These are phyloP conservation scores for Nephrotoma guestfalica DNA, from an alignment of 2,888 invertebrate genomes.

Conservation along the genomic window DNA sequence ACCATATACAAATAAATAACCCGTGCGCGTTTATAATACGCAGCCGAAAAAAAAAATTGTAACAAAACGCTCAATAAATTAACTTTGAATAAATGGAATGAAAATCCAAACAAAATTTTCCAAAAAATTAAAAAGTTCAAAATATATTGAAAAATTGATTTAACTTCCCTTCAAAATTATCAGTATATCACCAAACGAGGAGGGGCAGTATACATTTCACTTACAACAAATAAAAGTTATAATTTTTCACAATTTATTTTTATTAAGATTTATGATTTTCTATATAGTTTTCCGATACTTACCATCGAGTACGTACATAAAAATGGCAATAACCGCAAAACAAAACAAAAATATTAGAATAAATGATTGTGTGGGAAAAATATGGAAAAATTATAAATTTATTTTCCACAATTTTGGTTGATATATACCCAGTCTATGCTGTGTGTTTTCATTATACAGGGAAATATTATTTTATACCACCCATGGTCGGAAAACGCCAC, in stretches of 20 bases:
- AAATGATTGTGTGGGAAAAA: not conserved
- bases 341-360: not conserved
- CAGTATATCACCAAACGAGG: not conserved
- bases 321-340: not conserved
- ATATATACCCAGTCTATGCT: not conserved
- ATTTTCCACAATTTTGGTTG: not conserved
- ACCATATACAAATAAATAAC: not conserved
- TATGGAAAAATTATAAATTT: not conserved
- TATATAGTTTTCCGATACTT: not conserved
- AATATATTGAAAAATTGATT: not conserved
- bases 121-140: not conserved
- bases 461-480: not conserved
- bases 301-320: not conserved
- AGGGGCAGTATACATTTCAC: not conserved
- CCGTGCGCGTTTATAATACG: not conserved
- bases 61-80: not conserved
- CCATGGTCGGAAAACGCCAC: not conserved
- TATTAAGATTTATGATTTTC: not conserved
- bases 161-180: not conserved
- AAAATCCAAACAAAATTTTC: not conserved
- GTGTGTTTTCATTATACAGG: not conserved
- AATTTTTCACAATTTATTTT: not conserved
- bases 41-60: not conserved
- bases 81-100: not conserved
- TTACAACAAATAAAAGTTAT: not conserved